Base-by-base conservation (phyloP, 2,113 vertebrate species). In the Apaloderma vittatum region DNA sequence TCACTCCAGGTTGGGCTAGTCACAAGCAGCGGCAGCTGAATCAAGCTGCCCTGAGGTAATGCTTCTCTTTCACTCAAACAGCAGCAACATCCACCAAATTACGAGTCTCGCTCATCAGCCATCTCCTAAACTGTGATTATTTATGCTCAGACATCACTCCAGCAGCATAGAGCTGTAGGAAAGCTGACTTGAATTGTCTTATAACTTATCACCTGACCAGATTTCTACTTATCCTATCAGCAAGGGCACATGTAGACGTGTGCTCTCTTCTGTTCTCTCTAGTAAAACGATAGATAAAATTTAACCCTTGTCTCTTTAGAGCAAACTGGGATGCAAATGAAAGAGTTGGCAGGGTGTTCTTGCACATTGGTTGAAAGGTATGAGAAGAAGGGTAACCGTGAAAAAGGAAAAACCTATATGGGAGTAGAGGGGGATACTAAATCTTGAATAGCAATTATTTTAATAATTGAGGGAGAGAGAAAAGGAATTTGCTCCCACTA, bases 21-120 rank as follows among this genome's bases (percentile, higher is more conserved):
- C 16, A 85, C 72, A 94, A 75, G 20, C 24, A 90, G 43, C 27
- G 84, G 73, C 51, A 84, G 37, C 30, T 72, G 57, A 81, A 93
- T 36, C 18, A 75, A 65, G 11, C 7, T 75, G 9, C 57, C 26
- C 57, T 72, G 48, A 59, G 26, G 8, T 67, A 48, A 12, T 2
- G 2, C 8, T 67, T 62, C 59, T 66, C 51, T 74, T 68, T 83
- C 59, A 79, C 15, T 70, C 37, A 61, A 27, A 77, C 6, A 66
- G 4, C 58, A 82, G 45, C 12, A 86, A 67, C 11, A 46, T 34
- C 29, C 24, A 52, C 57, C 46, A 86, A 67, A 59, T 86, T 18
- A 80, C 1, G 2, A 78, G 12, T 68, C 34, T 61, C 23, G 55
- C 21, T 70, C 26, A 71, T 71, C 51, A 74, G 26, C 37, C 34